These are phyloP conservation scores for Galagoides demidoff DNA, from an alignment of 2,797 vertebrate genomes.

Conservation along the genomic window DNA sequence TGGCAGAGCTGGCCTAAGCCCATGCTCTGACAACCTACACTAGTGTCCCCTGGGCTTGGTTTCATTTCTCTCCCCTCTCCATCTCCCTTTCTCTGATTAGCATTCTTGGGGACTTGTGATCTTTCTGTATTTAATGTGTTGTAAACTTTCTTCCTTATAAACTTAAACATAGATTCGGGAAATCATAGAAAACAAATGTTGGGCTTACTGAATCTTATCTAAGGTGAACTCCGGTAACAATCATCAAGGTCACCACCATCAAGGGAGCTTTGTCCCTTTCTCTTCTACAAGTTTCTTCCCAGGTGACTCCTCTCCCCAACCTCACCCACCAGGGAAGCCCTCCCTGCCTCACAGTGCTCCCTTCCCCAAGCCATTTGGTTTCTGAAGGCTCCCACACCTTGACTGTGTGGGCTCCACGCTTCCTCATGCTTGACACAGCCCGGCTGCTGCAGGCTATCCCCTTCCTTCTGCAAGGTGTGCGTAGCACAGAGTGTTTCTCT, in stretches of 20 bases:
- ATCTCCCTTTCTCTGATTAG: neutral
- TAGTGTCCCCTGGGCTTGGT: neutral
- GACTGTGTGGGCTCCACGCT: neutral
- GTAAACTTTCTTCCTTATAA: neutral
- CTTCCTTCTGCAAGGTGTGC: neutral
- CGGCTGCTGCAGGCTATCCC: neutral
- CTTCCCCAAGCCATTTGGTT: neutral
- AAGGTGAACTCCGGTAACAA: neutral
- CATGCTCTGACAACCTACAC: fast-evolving
- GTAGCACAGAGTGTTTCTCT: too few species aligned
- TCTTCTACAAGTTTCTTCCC: neutral
- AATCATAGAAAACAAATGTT: neutral
- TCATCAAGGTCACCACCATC: neutral
- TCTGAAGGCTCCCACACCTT: neutral
- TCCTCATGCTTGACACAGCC: too few species aligned
- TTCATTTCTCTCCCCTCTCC: neutral
- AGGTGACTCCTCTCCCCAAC: too few species aligned
- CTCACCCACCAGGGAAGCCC: too few species aligned
- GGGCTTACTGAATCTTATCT: neutral
- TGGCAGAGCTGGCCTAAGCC: neutral
- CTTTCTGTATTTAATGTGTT: neutral
- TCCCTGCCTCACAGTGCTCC: too few species aligned
- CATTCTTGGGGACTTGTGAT: neutral
- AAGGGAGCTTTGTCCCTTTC: neutral
- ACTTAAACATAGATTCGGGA: neutral